These are phyloP conservation scores for Cyrtonyx montezumae DNA, from an alignment of 2,113 vertebrate species.

Conservation along the genomic window DNA sequence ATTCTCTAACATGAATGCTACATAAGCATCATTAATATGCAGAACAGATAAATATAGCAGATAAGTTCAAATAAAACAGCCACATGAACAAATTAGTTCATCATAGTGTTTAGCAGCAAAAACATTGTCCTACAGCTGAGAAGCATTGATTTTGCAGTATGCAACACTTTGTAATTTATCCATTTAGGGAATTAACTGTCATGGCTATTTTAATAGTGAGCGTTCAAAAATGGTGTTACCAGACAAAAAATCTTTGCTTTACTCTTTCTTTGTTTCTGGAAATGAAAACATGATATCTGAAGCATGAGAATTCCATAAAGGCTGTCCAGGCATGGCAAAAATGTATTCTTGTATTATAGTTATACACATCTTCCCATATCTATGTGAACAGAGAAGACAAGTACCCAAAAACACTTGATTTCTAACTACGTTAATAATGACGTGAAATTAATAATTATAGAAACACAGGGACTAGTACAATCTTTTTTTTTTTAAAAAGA, in stretches of 20 bases:
- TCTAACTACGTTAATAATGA: not conserved
- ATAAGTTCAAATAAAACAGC: not conserved
- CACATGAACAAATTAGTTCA: not conserved
- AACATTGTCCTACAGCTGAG: not conserved
- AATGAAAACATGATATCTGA: not conserved
- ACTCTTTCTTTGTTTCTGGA: not conserved
- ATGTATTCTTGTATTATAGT: not conserved
- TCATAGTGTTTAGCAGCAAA: not conserved
- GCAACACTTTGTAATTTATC: not conserved
- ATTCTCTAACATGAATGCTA: not conserved
- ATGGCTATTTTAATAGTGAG: not conserved
- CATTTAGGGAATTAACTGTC: not conserved
- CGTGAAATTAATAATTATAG: not conserved
- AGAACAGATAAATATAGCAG: not conserved
- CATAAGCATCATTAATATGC: not conserved
- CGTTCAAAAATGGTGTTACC: not conserved
- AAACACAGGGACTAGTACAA: not conserved
- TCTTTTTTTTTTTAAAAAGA: not conserved
- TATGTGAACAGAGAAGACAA: not conserved
- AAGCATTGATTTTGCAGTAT: not conserved
- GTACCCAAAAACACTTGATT: not conserved
- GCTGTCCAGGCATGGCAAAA: not conserved
- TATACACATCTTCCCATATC: not conserved
- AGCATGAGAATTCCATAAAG: not conserved
- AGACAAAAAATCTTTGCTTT: not conserved